Percentiles rank a stretch among this genome's conserved stretches.
These are phyloP conservation scores for Corydoras sp. DNA, from an alignment of 2,113 vertebrate genomes.

Conservation along the genomic window DNA sequence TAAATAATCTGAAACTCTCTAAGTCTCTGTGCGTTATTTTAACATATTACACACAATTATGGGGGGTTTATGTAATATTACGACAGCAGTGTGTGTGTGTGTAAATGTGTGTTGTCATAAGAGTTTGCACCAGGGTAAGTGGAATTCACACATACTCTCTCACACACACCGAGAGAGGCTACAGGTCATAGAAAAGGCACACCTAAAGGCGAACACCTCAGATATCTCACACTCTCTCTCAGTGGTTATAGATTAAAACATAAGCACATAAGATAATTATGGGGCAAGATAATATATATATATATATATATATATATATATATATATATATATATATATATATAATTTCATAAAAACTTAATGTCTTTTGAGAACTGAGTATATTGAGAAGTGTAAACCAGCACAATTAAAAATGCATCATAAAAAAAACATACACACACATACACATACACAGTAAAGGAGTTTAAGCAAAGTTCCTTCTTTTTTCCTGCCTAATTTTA, in stretches of 20 bases:
- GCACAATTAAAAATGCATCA: constrained; percentile 17
- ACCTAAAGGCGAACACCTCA: too few species aligned
- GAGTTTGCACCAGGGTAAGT: constrained; percentile 30
- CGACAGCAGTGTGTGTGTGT: constrained; percentile 12
- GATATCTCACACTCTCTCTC: too few species aligned
- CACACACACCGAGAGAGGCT: constrained; percentile 14
- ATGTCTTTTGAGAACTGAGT: constrained; percentile 11
- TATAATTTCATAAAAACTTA: neutral
- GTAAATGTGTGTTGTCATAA: constrained; percentile 20
- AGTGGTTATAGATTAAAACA: too few species aligned
- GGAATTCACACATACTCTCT: constrained; percentile 36
- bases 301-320: too few species aligned
- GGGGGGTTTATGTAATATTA: constrained; percentile 16
- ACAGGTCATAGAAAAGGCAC: constrained; percentile 36
- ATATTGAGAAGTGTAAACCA: constrained; percentile 18
- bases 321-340: too few species aligned
- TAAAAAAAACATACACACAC: constrained; percentile 17
- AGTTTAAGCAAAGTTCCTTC: constrained; percentile 52
- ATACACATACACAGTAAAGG: neutral
- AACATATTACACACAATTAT: constrained; percentile 30
- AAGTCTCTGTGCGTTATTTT: constrained; percentile 12
- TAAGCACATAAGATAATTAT: too few species aligned
- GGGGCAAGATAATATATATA: too few species aligned
- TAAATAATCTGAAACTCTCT: constrained; percentile 21
- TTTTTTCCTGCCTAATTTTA: too few species aligned